Evolutionary conservation across 2,888 invertebrate species (phyloP), one percentile per base, ranked within the genome.

Genomic region (Pegoplata infirma): DNA sequence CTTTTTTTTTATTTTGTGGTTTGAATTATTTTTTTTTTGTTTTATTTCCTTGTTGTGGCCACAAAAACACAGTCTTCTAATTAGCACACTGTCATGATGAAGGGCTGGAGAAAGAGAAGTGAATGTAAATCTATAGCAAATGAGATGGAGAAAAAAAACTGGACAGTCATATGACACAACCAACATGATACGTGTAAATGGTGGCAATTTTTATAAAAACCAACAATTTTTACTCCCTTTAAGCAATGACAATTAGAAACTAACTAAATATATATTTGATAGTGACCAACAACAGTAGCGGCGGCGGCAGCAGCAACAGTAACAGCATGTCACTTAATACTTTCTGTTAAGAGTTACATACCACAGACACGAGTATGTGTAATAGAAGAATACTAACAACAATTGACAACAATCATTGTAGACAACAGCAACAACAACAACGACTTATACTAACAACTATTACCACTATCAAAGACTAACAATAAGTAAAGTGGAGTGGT

Each of bases 21-120:
- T 75, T 75, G 16, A 61, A 47, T 55, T n/a, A n/a, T n/a, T n/a
- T n/a, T 71, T 76, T 69, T 58, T 64, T 46, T 68, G 67, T 78
- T 72, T 44, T 55, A 68, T 47, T 28, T 23, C 12, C 64, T 36
- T 55, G 51, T 64, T 79, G 84, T 71, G 81, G 78, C 82, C 81
- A 77, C 77, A 81, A 73, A 74, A 80, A 81, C 80, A 80, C 77
- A 75, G 79, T 75, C 80, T 76, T 69, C 79, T 81, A 81, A 81
- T 81, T 81, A 81, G 75, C 76, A 79, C 80, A 80, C 58, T 69
- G 72, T 73, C 68, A 66, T 79, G 75, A 56, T 68, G n/a, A n/a
- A n/a, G 51, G 46, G 71, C 75, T 40, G 58, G 23, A 67, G 66
- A 56, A 28, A 47, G 49, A 40, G 49, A n/a, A n/a, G 23, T 47